Evolutionary conservation across 2,113 vertebrate genomes (phyloP).

Genomic region (Boulengeromyrus knoepffleri): DNA sequence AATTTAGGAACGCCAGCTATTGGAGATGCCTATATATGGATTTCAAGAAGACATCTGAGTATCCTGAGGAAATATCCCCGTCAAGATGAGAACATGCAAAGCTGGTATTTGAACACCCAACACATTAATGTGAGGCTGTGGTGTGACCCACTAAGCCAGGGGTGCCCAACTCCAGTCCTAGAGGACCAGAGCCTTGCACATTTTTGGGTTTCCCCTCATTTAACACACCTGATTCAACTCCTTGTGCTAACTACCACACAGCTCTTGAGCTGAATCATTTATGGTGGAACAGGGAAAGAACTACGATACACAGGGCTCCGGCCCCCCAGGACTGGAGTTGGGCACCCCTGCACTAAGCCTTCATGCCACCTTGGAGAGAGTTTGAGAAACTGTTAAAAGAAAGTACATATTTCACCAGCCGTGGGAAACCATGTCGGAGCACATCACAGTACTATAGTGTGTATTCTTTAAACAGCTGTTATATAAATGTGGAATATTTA

Average conservation of each 20-base stretch:
- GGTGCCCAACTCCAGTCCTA: too few species aligned
- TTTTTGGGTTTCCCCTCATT: too few species aligned
- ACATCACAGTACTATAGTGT: not conserved
- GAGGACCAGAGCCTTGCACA: too few species aligned
- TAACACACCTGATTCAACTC: too few species aligned
- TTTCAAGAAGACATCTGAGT: not conserved
- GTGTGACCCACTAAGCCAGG: not conserved
- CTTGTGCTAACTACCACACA: too few species aligned
- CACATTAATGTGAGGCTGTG: not conserved
- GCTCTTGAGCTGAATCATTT: too few species aligned
- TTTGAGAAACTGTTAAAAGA: not conserved
- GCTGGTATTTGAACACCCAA: not conserved
- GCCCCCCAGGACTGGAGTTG: too few species aligned
- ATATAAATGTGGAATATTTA: not conserved
- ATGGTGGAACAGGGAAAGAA: too few species aligned
- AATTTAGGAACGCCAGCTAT: not conserved
- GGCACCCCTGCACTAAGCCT: not conserved
- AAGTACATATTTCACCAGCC: not conserved
- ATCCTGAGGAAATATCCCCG: not conserved
- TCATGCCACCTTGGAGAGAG: not conserved
- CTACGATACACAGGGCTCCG: too few species aligned
- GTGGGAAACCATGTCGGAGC: not conserved
- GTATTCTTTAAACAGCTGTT: not conserved
- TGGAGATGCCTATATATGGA: not conserved
- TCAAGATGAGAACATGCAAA: not conserved